These are phyloP conservation scores for Drosophila setifemur DNA, from an alignment of 1,140 invertebrate genomes.

Conservation along the genomic window DNA sequence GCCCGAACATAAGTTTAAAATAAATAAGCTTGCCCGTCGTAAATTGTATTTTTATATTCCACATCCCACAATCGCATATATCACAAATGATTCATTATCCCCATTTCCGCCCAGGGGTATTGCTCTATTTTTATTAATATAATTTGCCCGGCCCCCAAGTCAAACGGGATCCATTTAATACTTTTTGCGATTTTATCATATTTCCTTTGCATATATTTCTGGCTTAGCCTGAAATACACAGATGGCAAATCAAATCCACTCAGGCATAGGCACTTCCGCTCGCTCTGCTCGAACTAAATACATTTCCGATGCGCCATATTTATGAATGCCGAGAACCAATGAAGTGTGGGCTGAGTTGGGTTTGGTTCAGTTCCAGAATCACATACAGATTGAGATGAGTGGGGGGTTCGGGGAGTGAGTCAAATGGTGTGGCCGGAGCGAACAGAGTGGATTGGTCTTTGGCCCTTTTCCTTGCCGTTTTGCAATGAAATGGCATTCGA, in stretches of 20 bases:
- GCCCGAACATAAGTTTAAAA: background rate
- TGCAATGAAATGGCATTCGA: conserved; percentile 53
- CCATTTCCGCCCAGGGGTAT: conserved; percentile 38
- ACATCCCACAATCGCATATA: conserved; percentile 18
- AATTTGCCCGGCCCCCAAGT: background rate
- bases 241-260: conserved; percentile 61
- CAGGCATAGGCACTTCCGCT: conserved; percentile 63
- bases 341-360: conserved; percentile 28
- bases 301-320: conserved; percentile 66
- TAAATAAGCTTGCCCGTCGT: conserved; percentile 2
- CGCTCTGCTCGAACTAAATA: conserved; percentile 56
- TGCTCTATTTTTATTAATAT: conserved; percentile 30
- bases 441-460: conserved; percentile 2
- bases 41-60: conserved; percentile 25
- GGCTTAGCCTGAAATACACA: conserved; percentile 14
- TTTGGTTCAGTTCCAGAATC: background rate
- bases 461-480: conserved; percentile 28
- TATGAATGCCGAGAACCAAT: conserved; percentile 42
- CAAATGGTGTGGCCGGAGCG: background rate
- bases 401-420: background rate
- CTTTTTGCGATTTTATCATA: conserved; percentile 41
- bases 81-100: conserved; percentile 52
- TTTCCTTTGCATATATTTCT: conserved; percentile 32
- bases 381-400: background rate
- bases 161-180: conserved; percentile 24